Percentiles rank a stretch among this genome's conserved stretches.
These are phyloP conservation scores for Elegia similella DNA, from an alignment of 2,888 invertebrate species.

Conservation along the genomic window DNA sequence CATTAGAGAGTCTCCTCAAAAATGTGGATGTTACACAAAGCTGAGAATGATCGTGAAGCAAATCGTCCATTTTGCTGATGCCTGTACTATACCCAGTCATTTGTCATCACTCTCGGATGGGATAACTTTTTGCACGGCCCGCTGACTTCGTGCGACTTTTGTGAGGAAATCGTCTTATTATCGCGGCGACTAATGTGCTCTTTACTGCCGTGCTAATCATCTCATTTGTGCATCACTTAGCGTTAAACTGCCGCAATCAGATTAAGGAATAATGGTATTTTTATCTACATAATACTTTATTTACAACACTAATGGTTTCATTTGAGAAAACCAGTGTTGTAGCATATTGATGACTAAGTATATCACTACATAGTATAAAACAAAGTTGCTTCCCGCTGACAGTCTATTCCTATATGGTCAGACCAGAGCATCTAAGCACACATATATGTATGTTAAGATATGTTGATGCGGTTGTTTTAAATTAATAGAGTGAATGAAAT, in stretches of 20 bases:
- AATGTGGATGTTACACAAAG: slow-evolving; percentile 40
- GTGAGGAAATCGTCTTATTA: slow-evolving; percentile 66
- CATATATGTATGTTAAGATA: no score
- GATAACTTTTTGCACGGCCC: slow-evolving; percentile 73
- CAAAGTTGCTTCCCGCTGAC: no score
- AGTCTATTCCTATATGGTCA: no score
- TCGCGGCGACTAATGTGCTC: slow-evolving; percentile 59
- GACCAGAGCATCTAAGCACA: no score
- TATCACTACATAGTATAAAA: no score
- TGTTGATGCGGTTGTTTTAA: no score
- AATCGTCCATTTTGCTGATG: slow-evolving; percentile 66
- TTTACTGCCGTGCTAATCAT: slow-evolving; percentile 49
- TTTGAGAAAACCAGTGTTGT: not conserved
- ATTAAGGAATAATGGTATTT: slow-evolving; percentile 11
- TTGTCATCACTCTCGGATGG: slow-evolving; percentile 74
- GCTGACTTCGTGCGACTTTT: slow-evolving; percentile 72
- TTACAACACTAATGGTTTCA: not conserved
- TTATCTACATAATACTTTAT: not conserved
- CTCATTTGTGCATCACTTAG: slow-evolving; percentile 49
- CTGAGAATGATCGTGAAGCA: slow-evolving; percentile 60
- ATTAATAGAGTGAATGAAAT: no score
- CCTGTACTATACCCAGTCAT: slow-evolving; percentile 55
- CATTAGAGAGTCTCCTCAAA: slow-evolving; percentile 43
- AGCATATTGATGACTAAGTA: not conserved
- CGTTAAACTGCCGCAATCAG: slow-evolving; percentile 28